phyloP scores from a whole-genome alignment of 2,113 vertebrate species.

The Anolis carolinensis region DNA sequence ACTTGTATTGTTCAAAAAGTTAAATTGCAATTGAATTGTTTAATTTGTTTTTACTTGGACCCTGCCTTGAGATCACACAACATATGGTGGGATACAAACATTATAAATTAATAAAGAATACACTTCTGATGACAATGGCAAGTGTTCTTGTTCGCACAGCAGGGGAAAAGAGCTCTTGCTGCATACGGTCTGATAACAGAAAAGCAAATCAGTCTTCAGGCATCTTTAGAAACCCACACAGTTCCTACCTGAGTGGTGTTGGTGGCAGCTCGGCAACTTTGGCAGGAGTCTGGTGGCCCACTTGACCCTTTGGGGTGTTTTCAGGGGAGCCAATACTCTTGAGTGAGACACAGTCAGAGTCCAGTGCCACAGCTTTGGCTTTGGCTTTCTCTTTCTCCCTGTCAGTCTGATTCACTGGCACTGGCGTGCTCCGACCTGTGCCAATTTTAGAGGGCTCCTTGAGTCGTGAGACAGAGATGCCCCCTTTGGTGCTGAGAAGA shows the following conservation, averaged over 20 bases:
- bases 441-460: slow-evolving; percentile 86
- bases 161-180: not conserved
- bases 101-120: too few species aligned
- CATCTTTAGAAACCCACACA: too few species aligned
- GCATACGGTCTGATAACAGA: not conserved
- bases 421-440: slow-evolving; percentile 68
- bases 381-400: slow-evolving; percentile 94
- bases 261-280: slow-evolving; percentile 84
- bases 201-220: fast-evolving
- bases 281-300: slow-evolving; percentile 74
- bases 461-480: slow-evolving; percentile 72
- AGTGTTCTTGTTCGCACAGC: too few species aligned
- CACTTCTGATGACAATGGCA: too few species aligned
- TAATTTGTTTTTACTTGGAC: too few species aligned
- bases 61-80: too few species aligned
- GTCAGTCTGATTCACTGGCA: slow-evolving; percentile 93
- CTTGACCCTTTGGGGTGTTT: slow-evolving; percentile 79
- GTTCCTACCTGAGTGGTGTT: slow-evolving; percentile 83
- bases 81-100: too few species aligned
- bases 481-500: slow-evolving; percentile 82
- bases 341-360: slow-evolving; percentile 80
- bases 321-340: slow-evolving; percentile 79
- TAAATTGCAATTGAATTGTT: too few species aligned
- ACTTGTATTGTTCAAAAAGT: too few species aligned
- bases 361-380: slow-evolving; percentile 89